These are phyloP conservation scores for Aphelenchoides besseyi DNA, from an alignment of 1,140 invertebrate species.

Conservation along the genomic window DNA sequence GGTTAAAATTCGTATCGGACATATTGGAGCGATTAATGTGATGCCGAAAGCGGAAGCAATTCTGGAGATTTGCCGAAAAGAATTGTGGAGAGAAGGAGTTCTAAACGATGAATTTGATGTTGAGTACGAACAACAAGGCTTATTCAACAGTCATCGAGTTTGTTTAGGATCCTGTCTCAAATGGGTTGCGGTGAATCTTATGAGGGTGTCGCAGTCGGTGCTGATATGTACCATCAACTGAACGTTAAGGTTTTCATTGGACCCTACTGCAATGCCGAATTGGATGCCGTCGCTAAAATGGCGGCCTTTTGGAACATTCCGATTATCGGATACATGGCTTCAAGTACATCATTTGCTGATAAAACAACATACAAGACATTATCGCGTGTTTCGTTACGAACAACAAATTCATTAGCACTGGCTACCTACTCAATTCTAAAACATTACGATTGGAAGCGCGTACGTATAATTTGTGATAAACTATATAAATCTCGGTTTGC, in stretches of 20 bases:
- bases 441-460: slow-evolving; percentile 50
- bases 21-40: slow-evolving; percentile 59
- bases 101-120: slow-evolving; percentile 55
- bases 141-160: not conserved
- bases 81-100: slow-evolving; percentile 54
- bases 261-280: slow-evolving; percentile 48
- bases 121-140: slow-evolving; percentile 41
- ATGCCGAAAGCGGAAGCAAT: slow-evolving; percentile 60
- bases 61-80: slow-evolving; percentile 53
- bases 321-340: slow-evolving; percentile 57
- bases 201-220: slow-evolving; percentile 60
- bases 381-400: slow-evolving; percentile 49
- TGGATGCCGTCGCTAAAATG: slow-evolving; percentile 55
- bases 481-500: not conserved
- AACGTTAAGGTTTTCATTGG: slow-evolving; percentile 60
- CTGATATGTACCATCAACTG: slow-evolving; percentile 62
- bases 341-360: slow-evolving; percentile 47
- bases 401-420: slow-evolving; percentile 51
- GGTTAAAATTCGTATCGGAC: slow-evolving; percentile 30
- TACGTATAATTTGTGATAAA: slow-evolving; percentile 18
- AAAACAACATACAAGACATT: slow-evolving; percentile 55
- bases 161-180: slow-evolving; percentile 44
- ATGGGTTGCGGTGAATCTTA: slow-evolving; percentile 58
- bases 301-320: slow-evolving; percentile 54
- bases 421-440: slow-evolving; percentile 43